These are phyloP conservation scores for Drosophila silvestris DNA, from an alignment of 2,888 invertebrate species.

Conservation along the genomic window DNA sequence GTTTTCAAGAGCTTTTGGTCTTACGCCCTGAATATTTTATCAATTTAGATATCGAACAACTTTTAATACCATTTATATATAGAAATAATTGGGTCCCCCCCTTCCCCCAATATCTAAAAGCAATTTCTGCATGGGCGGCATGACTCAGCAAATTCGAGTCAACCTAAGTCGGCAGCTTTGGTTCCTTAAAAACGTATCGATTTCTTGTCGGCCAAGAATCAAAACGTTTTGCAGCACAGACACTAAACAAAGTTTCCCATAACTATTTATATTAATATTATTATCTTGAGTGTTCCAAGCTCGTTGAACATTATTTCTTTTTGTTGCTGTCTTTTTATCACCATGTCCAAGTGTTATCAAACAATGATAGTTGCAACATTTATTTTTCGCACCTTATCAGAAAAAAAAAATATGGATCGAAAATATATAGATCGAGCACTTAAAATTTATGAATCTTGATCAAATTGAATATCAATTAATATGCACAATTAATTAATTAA, in stretches of 20 bases:
- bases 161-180: not conserved
- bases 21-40: not conserved
- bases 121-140: not conserved
- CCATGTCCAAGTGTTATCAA: conserved; percentile 10
- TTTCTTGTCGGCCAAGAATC: not conserved
- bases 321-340: not conserved
- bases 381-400: conserved; percentile 13
- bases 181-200: conserved; percentile 11
- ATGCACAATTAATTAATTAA: too few relatives aligned
- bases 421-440: not conserved
- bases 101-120: not conserved
- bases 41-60: not conserved
- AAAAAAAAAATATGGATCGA: not conserved
- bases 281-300: not conserved
- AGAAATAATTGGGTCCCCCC: not conserved
- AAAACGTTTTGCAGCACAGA: not conserved
- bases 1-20: not conserved
- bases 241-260: not conserved
- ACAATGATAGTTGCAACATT: conserved; percentile 1
- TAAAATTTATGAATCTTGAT: too few relatives aligned
- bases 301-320: not conserved
- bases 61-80: not conserved
- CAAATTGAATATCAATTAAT: not conserved
- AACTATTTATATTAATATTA: not conserved
- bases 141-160: conserved; percentile 12